Percentiles rank a stretch among this genome's conserved stretches.
These are phyloP conservation scores for Siphlonurus alternatus DNA, from an alignment of 2,888 invertebrate genomes.

Conservation along the genomic window DNA sequence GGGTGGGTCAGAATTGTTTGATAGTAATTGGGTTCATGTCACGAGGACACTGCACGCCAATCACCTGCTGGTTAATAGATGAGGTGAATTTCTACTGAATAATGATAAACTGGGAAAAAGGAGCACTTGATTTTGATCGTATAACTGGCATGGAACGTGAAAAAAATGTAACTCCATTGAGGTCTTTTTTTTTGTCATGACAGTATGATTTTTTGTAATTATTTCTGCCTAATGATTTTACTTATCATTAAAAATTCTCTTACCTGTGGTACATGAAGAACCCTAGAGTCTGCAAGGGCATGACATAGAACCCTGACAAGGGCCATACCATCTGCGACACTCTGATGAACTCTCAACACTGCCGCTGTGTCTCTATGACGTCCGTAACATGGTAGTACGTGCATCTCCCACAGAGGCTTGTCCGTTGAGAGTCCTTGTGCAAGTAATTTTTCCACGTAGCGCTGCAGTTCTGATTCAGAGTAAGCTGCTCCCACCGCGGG, in stretches of 20 bases:
- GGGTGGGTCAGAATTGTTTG: too few relatives aligned
- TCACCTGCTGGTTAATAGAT: too few relatives aligned
- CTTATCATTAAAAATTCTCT: background rate
- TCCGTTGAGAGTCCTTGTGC: slow-evolving; percentile 25
- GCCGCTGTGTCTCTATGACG: slow-evolving; percentile 26
- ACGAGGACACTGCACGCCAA: too few relatives aligned
- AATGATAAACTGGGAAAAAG: too few relatives aligned
- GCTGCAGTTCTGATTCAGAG: slow-evolving; percentile 24
- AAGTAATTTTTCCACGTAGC: slow-evolving; percentile 28
- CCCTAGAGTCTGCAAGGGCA: slow-evolving; percentile 23
- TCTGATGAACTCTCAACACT: slow-evolving; percentile 31
- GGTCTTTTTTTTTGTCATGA: too few relatives aligned
- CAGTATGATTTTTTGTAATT: background rate
- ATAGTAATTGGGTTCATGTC: too few relatives aligned
- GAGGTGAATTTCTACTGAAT: too few relatives aligned
- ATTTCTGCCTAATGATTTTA: background rate
- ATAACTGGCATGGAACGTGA: too few relatives aligned
- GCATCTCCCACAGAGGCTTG: slow-evolving; percentile 35
- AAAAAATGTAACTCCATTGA: too few relatives aligned
- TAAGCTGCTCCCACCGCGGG: background rate
- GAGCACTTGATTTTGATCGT: too few relatives aligned
- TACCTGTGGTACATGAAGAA: slow-evolving; percentile 18
- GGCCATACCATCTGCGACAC: slow-evolving; percentile 33
- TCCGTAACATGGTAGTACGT: slow-evolving; percentile 28
- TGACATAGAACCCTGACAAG: slow-evolving; percentile 27